Evolutionary conservation across 2,797 vertebrate species (phyloP).

Genomic region (Lacerta agilis): DNA sequence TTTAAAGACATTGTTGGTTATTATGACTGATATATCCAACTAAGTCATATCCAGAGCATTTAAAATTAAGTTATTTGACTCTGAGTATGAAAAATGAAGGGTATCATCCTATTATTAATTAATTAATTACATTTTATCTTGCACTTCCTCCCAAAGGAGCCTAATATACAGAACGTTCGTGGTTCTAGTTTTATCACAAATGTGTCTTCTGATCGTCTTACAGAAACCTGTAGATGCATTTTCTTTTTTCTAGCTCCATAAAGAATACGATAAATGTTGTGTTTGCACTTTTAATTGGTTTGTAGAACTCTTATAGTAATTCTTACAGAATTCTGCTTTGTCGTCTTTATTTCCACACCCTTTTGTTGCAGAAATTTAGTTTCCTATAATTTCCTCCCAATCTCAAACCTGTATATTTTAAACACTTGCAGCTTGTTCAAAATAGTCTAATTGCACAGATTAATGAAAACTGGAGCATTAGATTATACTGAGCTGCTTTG

Average conservation of each 20-base stretch:
- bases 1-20: neutral
- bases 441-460: neutral
- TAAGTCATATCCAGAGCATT: no score
- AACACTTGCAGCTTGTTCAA: neutral
- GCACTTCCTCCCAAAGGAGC: no score
- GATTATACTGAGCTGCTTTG: neutral
- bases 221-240: neutral
- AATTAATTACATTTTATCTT: no score
- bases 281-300: neutral
- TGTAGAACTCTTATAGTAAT: neutral
- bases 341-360: neutral
- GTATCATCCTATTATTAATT: no score
- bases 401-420: neutral
- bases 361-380: neutral
- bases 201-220: neutral
- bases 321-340: neutral
- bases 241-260: neutral
- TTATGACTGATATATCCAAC: neutral
- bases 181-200: neutral
- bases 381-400: neutral
- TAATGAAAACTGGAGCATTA: neutral
- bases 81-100: no score
- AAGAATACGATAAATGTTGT: neutral
- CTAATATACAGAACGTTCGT: neutral
- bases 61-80: no score